Percentiles rank a stretch among this genome's conserved stretches.
Evolutionary conservation across 2,888 invertebrate species (phyloP).

Genomic region (Cheilosia vulpina): DNA sequence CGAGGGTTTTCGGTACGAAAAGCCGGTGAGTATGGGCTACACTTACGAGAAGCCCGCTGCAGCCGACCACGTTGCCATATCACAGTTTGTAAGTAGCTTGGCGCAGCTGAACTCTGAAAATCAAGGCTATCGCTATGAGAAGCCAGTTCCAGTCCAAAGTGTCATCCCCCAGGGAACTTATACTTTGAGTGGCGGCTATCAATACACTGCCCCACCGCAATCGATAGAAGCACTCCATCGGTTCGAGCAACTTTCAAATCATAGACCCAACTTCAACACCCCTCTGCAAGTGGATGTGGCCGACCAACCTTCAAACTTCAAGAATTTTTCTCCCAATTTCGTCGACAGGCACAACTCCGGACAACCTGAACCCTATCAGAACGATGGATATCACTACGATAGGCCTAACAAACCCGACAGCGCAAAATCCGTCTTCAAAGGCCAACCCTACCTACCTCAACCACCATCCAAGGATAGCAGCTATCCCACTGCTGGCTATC

Average conservation of each 20-base stretch:
- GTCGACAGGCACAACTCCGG: not conserved
- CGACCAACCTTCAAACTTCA: not conserved
- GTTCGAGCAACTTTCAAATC: not conserved
- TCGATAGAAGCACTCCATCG: not conserved
- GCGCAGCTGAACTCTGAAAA: conserved; percentile 5
- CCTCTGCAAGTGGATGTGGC: no score
- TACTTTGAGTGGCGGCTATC: not conserved
- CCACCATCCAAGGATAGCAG: not conserved
- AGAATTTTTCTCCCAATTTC: not conserved
- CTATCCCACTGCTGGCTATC: conserved; percentile 8
- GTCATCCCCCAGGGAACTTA: not conserved
- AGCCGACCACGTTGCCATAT: conserved; percentile 16
- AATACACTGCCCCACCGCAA: not conserved
- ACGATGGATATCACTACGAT: conserved; percentile 3
- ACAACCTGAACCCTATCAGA: not conserved
- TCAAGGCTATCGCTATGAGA: conserved; percentile 27
- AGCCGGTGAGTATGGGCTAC: not conserved
- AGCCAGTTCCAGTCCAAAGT: not conserved
- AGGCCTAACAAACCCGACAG: not conserved
- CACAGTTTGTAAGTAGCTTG: not conserved
- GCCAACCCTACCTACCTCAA: conserved; percentile 18
- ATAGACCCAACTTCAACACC: not conserved
- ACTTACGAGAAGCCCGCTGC: not conserved
- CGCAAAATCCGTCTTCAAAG: not conserved
- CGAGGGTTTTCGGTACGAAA: conserved; percentile 2